A percentile compares a stretch with the other conserved stretches of the same genome.
phyloP scores from a whole-genome alignment of 2,888 invertebrate genomes.

The Philonicus albiceps region DNA sequence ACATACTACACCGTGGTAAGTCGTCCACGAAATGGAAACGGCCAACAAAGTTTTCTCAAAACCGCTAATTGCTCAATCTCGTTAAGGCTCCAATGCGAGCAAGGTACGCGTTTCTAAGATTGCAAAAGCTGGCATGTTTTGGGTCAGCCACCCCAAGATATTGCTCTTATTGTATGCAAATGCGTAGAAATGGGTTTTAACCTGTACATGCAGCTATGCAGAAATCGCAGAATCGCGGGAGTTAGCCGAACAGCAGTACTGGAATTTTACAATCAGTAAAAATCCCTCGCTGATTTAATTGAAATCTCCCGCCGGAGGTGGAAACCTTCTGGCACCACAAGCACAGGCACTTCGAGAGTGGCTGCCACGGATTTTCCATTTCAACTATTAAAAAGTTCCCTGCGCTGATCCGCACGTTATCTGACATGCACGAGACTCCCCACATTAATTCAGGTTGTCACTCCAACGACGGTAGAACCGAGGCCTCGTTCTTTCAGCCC shows the following conservation, averaged over 20 bases:
- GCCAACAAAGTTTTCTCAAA: background rate
- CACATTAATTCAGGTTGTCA: conserved; percentile 48
- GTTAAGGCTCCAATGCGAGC: background rate
- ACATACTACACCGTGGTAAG: background rate
- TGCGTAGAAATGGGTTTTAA: background rate
- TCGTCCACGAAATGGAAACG: background rate
- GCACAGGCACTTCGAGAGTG: background rate
- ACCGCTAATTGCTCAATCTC: background rate
- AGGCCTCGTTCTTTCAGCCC: conserved; percentile 4
- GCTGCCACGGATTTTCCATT: conserved; percentile 30
- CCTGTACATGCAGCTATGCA: background rate
- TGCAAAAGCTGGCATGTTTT: background rate
- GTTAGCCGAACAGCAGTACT: background rate
- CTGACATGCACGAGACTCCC: conserved; percentile 43
- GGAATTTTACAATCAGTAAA: background rate
- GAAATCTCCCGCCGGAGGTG: background rate
- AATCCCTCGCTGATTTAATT: background rate
- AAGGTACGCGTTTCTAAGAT: background rate
- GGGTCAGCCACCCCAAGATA: background rate
- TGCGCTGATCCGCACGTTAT: conserved; percentile 28
- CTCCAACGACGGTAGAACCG: conserved; percentile 26
- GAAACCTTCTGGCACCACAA: background rate
- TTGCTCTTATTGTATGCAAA: background rate
- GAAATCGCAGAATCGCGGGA: background rate
- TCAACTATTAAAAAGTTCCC: conserved; percentile 39